phyloP scores from a whole-genome alignment of 30 jellyfish, hydroid and myxozoan genomes.

The Cassiopea xamachana region DNA sequence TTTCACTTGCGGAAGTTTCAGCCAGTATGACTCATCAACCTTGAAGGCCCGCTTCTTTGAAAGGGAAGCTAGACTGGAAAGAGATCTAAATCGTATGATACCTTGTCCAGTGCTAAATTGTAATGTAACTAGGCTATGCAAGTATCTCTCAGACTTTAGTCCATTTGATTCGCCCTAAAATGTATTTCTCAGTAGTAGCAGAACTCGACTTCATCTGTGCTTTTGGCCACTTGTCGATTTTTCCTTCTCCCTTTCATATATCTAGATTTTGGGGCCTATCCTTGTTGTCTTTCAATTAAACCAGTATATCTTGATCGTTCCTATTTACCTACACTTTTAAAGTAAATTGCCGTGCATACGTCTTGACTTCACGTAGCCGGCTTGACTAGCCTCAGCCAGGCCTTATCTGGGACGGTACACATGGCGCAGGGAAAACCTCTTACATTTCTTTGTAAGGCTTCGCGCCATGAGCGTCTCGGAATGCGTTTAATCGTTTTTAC shows the following conservation, averaged over 20 bases:
- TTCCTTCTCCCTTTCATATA: too few species aligned
- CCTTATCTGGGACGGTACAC: neutral
- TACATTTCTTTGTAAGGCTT: neutral
- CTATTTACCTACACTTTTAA: neutral
- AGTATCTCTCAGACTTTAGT: neutral
- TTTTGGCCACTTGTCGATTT: too few species aligned
- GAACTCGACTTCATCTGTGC: too few species aligned
- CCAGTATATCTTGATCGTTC: neutral
- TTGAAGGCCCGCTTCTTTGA: neutral
- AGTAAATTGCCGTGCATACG: neutral
- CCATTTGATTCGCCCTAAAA: too few species aligned
- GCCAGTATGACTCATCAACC: neutral
- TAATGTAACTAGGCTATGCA: neutral
- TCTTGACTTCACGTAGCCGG: neutral
- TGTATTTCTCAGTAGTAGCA: too few species aligned
- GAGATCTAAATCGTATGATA: too few species aligned
- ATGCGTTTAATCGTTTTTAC: neutral
- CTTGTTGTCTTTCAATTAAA: too few species aligned
- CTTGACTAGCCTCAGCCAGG: neutral
- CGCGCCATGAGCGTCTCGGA: neutral
- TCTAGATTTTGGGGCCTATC: too few species aligned
- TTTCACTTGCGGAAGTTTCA: conserved; percentile 9
- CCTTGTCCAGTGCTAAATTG: too few species aligned
- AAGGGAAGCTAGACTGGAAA: neutral
- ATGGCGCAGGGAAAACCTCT: conserved; percentile 42